These are phyloP conservation scores for Scomber scombrus DNA, from an alignment of 2,113 vertebrate genomes.

Conservation along the genomic window DNA sequence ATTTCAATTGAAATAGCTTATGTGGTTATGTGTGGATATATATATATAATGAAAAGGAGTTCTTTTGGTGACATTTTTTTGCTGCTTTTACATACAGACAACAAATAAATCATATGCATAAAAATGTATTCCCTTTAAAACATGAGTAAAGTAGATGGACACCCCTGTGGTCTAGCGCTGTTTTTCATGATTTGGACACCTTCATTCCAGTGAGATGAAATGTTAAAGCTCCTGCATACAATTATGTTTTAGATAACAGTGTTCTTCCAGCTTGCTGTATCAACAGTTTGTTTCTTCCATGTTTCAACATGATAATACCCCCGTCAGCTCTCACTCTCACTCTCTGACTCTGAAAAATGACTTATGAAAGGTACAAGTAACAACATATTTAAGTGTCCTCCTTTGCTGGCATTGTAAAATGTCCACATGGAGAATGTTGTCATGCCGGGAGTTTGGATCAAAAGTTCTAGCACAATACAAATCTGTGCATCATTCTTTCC, in stretches of 20 bases:
- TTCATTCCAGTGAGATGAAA: no score
- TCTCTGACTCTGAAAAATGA: neutral
- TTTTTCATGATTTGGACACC: no score
- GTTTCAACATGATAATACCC: no score
- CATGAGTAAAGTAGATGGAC: no score
- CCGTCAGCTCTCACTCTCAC: neutral
- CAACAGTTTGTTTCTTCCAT: no score
- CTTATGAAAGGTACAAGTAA: constrained; percentile 20
- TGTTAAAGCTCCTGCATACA: no score
- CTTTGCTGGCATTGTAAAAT: constrained; percentile 46
- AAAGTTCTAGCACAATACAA: constrained; percentile 32
- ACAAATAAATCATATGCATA: neutral
- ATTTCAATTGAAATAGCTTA: constrained; percentile 39
- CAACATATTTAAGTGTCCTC: constrained; percentile 36
- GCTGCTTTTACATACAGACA: constrained; percentile 33
- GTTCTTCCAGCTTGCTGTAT: no score
- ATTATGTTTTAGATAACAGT: no score
- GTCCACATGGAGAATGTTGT: constrained; percentile 54
- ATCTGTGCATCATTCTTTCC: constrained; percentile 3
- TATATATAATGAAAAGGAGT: constrained; percentile 34
- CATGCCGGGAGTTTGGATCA: constrained; percentile 25
- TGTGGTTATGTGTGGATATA: constrained; percentile 6
- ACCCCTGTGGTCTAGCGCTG: no score
- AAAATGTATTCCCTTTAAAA: constrained; percentile 30
- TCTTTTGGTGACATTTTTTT: constrained; percentile 19